These are phyloP conservation scores for Aphelinus certus DNA, from an alignment of 1,140 invertebrate species.

Conservation along the genomic window DNA sequence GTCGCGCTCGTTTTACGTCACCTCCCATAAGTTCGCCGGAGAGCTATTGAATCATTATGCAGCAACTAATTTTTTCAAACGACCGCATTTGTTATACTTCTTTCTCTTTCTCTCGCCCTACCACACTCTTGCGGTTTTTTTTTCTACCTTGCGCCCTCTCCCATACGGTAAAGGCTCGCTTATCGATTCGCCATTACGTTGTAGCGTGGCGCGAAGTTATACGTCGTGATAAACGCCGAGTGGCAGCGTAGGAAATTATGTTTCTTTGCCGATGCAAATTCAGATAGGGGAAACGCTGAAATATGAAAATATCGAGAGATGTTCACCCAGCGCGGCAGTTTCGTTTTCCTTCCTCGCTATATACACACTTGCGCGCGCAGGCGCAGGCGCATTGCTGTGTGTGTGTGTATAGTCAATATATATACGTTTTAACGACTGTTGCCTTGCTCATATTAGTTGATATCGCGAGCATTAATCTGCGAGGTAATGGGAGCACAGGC, in stretches of 20 bases:
- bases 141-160: too few species aligned
- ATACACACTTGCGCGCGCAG: constrained; percentile 16
- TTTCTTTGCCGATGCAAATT: constrained; percentile 34
- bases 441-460: neutral
- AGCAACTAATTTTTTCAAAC: too few species aligned
- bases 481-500: neutral
- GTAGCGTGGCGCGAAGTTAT: neutral
- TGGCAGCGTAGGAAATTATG: constrained; percentile 22
- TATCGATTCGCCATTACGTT: constrained; percentile 29
- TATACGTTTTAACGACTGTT: constrained; percentile 13
- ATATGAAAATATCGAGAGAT: constrained; percentile 17
- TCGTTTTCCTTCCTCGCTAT: constrained; percentile 23
- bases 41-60: too few species aligned
- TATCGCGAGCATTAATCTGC: constrained; percentile 21
- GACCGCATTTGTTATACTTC: too few species aligned
- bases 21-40: too few species aligned
- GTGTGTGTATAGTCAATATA: too few species aligned
- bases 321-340: neutral
- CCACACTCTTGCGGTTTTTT: too few species aligned
- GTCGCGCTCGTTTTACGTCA: too few species aligned
- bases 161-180: neutral
- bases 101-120: neutral
- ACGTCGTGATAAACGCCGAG: constrained; percentile 2
- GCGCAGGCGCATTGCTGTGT: neutral
- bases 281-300: constrained; percentile 29